phyloP scores from a whole-genome alignment of 2,888 invertebrate species.

The Hydrotaea diabolus region DNA sequence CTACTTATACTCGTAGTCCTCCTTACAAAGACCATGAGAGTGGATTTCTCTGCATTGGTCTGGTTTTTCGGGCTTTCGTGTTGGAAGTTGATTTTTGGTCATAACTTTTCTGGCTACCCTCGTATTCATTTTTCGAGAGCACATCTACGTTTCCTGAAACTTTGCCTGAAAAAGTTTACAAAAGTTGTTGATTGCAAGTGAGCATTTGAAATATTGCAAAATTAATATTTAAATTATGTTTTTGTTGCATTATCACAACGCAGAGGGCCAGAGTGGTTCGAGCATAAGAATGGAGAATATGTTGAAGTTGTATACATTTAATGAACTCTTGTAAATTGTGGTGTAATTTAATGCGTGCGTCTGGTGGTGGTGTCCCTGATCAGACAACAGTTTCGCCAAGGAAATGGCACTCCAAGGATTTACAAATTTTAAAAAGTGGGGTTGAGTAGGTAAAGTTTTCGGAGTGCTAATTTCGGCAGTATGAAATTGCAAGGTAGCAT shows the following conservation, averaged over 20 bases:
- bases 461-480: too few relatives aligned
- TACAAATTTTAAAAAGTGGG: background rate
- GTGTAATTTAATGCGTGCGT: background rate
- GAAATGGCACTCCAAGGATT: background rate
- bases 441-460: too few relatives aligned
- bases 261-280: background rate
- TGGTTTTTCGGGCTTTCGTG: too few relatives aligned
- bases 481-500: too few relatives aligned
- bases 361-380: background rate
- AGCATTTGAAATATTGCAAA: background rate
- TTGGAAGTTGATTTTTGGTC: too few relatives aligned
- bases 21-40: too few relatives aligned
- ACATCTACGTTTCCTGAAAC: background rate
- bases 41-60: too few relatives aligned
- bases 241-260: background rate
- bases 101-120: background rate
- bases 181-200: background rate
- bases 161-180: background rate
- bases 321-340: background rate
- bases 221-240: constrained; percentile 17
- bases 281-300: background rate
- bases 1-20: too few relatives aligned
- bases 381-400: background rate
- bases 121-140: background rate
- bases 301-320: background rate